Conservation (phyloP, 2,888 invertebrate genomes). For the Hirtodrosophila cameraria region DNA sequence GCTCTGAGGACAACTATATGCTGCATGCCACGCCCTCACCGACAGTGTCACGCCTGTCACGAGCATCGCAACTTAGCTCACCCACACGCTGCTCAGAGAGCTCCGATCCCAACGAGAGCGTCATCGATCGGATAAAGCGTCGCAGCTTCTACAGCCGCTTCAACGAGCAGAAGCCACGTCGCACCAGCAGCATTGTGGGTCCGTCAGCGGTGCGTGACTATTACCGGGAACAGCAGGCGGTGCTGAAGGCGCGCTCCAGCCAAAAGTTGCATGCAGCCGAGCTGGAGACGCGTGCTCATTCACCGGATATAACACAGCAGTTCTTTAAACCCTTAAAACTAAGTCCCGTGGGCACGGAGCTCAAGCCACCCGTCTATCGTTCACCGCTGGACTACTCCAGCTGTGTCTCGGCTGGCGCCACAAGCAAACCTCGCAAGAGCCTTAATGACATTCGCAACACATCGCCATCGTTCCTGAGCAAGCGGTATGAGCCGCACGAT, state of each 20-base stretch:
- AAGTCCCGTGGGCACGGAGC: constrained; percentile 82
- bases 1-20: constrained; percentile 86
- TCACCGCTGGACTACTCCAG: constrained; percentile 72
- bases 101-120: constrained; percentile 87
- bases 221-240: constrained; percentile 81
- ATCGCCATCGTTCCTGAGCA: constrained; percentile 80
- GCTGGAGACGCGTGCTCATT: constrained; percentile 71
- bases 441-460: constrained; percentile 80
- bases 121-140: constrained; percentile 93
- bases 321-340: constrained; percentile 82
- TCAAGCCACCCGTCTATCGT: constrained; percentile 82
- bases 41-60: constrained; percentile 82
- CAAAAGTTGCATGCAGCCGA: constrained; percentile 60
- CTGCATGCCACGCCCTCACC: constrained; percentile 82
- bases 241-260: constrained; percentile 70
- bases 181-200: constrained; percentile 88
- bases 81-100: constrained; percentile 82
- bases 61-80: constrained; percentile 84
- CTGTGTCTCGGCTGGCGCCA: constrained; percentile 38
- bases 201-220: constrained; percentile 87
- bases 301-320: constrained; percentile 82
- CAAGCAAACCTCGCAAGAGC: constrained; percentile 80
- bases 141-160: constrained; percentile 96
- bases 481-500: constrained; percentile 77
- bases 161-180: constrained; percentile 91